Evolutionary conservation across 2,888 invertebrate species (phyloP).

Genomic region (Melolontha melolontha): DNA sequence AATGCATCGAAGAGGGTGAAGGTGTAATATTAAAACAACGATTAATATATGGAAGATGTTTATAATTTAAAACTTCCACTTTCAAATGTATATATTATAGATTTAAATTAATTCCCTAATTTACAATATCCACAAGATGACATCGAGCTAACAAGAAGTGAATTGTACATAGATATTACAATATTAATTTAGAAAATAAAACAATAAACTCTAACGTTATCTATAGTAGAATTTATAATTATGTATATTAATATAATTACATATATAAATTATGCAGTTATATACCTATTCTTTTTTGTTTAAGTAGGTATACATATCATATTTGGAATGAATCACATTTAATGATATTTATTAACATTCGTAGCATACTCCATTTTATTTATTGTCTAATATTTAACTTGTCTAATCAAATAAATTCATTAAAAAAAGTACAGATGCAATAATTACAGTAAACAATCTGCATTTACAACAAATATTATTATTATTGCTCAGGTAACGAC

Average conservation of each 20-base stretch:
- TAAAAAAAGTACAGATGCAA: neutral
- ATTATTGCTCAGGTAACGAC: slow-evolving; percentile 45
- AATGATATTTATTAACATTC: slow-evolving; percentile 46
- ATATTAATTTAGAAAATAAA: slow-evolving; percentile 1
- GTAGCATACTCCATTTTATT: slow-evolving; percentile 28
- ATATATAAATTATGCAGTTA: slow-evolving; percentile 21
- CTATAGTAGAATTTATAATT: slow-evolving; percentile 2
- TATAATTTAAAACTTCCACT: slow-evolving; percentile 65
- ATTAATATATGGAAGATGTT: slow-evolving; percentile 62
- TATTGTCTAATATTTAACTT: slow-evolving; percentile 58
- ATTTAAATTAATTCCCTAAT: slow-evolving; percentile 59
- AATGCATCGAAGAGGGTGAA: slow-evolving; percentile 35
- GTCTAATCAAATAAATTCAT: slow-evolving; percentile 43
- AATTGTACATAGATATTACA: too few species aligned
- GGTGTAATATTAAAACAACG: slow-evolving; percentile 42
- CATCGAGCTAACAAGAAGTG: slow-evolving; percentile 41
- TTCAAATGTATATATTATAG: slow-evolving; percentile 62
- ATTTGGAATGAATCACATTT: slow-evolving; percentile 45
- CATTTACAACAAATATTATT: too few species aligned
- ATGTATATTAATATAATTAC: slow-evolving; percentile 20
- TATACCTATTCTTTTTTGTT: slow-evolving; percentile 23
- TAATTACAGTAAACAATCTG: too few species aligned
- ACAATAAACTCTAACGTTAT: neutral
- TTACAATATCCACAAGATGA: slow-evolving; percentile 58
- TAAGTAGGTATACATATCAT: slow-evolving; percentile 7